Conservation (phyloP, 2,113 vertebrate genomes). For the Phrynosoma platyrhinos region DNA sequence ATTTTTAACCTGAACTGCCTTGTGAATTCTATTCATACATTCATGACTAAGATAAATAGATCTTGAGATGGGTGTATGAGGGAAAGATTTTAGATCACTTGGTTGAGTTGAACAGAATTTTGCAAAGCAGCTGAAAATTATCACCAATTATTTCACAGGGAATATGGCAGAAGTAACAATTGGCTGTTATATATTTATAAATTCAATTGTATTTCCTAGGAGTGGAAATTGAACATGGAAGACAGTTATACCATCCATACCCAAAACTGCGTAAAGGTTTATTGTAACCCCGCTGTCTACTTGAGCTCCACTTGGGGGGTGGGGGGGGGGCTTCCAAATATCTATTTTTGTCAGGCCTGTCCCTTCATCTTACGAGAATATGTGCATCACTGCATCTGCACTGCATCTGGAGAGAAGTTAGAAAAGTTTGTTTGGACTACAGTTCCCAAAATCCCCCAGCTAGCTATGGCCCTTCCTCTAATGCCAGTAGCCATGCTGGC, state of each 20-base stretch:
- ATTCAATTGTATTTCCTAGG: constrained; percentile 29
- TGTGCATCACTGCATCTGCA: neutral
- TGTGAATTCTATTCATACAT: constrained; percentile 73
- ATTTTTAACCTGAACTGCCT: constrained; percentile 57
- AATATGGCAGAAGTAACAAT: constrained; percentile 53
- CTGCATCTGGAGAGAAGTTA: neutral
- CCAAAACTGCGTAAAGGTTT: neutral
- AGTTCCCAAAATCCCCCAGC: neutral
- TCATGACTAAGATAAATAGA: constrained; percentile 80
- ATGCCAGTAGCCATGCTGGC: no score
- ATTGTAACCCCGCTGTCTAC: neutral
- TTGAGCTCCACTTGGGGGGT: neutral
- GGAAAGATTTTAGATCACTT: constrained; percentile 76
- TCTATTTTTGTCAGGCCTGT: no score
- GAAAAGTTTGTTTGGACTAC: neutral
- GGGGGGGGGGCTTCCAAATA: neutral
- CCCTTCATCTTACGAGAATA: neutral
- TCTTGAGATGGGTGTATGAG: constrained; percentile 75
- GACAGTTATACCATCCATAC: constrained; percentile 26
- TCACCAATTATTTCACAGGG: constrained; percentile 58
- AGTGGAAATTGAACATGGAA: constrained; percentile 26
- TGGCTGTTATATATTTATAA: constrained; percentile 27
- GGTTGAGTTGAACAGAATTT: constrained; percentile 66
- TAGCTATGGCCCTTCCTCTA: no score
- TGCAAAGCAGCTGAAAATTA: constrained; percentile 66